Conservation (phyloP, 1,140 invertebrate genomes). For the Drosophila grimshawi region DNA sequence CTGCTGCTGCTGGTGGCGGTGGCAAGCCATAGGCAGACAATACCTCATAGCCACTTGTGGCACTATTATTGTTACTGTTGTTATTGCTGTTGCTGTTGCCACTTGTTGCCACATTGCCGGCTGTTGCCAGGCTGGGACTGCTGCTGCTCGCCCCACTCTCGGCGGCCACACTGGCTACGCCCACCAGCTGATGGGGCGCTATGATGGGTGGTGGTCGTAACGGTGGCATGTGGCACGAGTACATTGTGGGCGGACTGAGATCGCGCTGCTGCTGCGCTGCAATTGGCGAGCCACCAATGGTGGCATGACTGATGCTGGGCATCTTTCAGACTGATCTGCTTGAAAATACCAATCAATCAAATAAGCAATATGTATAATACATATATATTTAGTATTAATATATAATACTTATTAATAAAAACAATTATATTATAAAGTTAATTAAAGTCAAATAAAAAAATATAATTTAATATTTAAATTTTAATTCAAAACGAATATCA, state of each 20-base stretch:
- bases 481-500: too few relatives aligned
- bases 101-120: slow-evolving; percentile 3
- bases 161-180: slow-evolving; percentile 12
- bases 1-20: slow-evolving; percentile 10
- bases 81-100: not conserved
- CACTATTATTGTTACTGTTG: slow-evolving; percentile 6
- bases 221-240: slow-evolving; percentile 79
- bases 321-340: slow-evolving; percentile 68
- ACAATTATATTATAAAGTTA: too few relatives aligned
- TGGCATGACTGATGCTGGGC: slow-evolving; percentile 69
- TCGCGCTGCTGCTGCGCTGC: slow-evolving; percentile 78
- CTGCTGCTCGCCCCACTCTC: slow-evolving; percentile 5
- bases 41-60: slow-evolving; percentile 56
- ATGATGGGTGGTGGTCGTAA: slow-evolving; percentile 53
- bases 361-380: too few relatives aligned
- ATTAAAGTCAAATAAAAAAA: too few relatives aligned
- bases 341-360: too few relatives aligned
- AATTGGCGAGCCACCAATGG: slow-evolving; percentile 71
- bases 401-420: too few relatives aligned
- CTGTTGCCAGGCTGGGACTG: slow-evolving; percentile 6
- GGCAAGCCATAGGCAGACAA: slow-evolving; percentile 60
- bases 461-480: too few relatives aligned
- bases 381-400: too few relatives aligned
- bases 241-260: slow-evolving; percentile 75
- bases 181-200: slow-evolving; percentile 49